Evolutionary conservation across 1,140 invertebrate genomes (phyloP).

Genomic region (Zeugodacus cucurbitae): DNA sequence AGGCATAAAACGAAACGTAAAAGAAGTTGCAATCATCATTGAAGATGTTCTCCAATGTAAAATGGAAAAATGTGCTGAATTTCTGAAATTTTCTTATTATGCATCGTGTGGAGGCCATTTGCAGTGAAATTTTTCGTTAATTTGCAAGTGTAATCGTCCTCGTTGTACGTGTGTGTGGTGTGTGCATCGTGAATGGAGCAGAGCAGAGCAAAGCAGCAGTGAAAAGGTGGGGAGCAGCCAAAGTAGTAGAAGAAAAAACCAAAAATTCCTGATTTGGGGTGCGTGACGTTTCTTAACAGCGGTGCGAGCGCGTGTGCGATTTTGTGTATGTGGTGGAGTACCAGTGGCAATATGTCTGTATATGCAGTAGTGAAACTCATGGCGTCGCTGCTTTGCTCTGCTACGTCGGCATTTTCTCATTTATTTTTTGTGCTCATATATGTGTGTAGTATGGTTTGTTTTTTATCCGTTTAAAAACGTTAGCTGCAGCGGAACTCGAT

Average conservation of each 20-base stretch:
- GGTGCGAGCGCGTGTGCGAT: conserved; percentile 12
- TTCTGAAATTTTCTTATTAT: not conserved
- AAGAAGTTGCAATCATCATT: not conserved
- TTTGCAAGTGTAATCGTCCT: conserved; percentile 35
- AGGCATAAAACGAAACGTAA: not conserved
- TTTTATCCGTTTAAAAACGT: not conserved
- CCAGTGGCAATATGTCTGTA: not conserved
- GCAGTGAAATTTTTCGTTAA: conserved; percentile 31
- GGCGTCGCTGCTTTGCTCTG: not conserved
- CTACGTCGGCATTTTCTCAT: conserved; percentile 23
- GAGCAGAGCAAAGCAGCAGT: not conserved
- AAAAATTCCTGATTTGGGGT: conserved; percentile 38
- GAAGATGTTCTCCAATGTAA: not conserved
- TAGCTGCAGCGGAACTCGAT: not conserved
- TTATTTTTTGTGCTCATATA: not conserved
- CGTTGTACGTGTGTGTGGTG: not conserved
- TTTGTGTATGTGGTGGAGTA: conserved; percentile 31
- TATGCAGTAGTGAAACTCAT: conserved; percentile 12
- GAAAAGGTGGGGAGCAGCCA: conserved; percentile 27
- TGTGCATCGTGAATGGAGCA: not conserved
- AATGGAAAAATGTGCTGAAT: not conserved
- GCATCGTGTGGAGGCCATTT: conserved; percentile 10
- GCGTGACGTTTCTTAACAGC: conserved; percentile 32
- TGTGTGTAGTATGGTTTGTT: not conserved
- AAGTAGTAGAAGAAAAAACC: conserved; percentile 7